Conservation (phyloP, 64 coral and sea anemone species). For the Stylophora pistillata region DNA sequence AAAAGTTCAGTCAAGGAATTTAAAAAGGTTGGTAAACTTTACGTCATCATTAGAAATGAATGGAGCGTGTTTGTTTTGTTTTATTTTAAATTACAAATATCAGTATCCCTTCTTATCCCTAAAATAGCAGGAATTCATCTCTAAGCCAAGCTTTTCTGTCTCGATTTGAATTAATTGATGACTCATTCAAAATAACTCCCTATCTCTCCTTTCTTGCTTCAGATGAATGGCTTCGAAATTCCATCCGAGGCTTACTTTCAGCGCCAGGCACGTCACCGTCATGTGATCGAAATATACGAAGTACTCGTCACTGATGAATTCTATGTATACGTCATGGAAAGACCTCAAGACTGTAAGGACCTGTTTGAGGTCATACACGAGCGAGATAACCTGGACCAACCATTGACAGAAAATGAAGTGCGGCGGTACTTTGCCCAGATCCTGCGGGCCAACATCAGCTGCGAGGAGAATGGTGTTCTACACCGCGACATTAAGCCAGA, state of each 20-base stretch:
- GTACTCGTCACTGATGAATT: background rate
- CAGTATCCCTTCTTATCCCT: too few species aligned
- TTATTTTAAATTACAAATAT: too few species aligned
- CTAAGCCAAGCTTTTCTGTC: too few species aligned
- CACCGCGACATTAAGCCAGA: constrained; percentile 14
- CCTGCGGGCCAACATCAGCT: constrained; percentile 15
- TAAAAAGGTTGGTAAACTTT: constrained; percentile 12
- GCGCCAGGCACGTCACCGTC: background rate
- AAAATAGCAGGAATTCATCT: too few species aligned
- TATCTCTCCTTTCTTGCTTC: background rate
- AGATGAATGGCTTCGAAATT: background rate
- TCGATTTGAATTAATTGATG: background rate
- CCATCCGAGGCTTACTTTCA: background rate
- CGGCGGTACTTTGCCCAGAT: constrained; percentile 1
- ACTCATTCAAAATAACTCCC: background rate
- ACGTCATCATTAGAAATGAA: background rate
- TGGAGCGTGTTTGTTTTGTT: background rate
- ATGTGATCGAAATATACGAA: constrained; percentile 4
- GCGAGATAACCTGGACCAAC: background rate
- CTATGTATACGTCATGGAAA: constrained; percentile 15
- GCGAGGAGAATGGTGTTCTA: constrained; percentile 20
- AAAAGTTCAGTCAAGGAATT: constrained; percentile 22
- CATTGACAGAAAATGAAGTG: background rate
- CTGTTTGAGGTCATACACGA: constrained; percentile 4
- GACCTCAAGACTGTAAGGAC: constrained; percentile 2